Evolutionary conservation across 2,797 vertebrate species (phyloP).

Genomic region (Bucorvus abyssinicus): DNA sequence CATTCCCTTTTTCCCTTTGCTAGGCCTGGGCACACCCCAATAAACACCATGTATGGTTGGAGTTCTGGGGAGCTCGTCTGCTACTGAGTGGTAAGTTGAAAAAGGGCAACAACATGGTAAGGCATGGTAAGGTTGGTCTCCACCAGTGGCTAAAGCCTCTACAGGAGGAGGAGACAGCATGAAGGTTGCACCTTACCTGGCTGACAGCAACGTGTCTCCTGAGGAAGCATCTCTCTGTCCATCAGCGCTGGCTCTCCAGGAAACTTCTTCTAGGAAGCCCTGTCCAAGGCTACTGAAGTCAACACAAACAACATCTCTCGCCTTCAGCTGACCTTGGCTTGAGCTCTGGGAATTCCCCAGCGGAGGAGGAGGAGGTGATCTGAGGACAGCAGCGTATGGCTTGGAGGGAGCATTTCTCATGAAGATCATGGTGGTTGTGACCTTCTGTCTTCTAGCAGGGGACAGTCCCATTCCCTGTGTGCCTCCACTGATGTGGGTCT

Average conservation of each 20-base stretch:
- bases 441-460: neutral
- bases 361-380: neutral
- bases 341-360: neutral
- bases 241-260: neutral
- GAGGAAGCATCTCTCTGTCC: neutral
- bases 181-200: neutral
- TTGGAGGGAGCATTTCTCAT: fast-evolving
- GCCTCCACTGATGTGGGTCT: neutral
- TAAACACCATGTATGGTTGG: fast-evolving
- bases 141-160: neutral
- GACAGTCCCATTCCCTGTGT: neutral
- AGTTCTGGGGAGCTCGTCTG: neutral
- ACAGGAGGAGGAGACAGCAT: neutral
- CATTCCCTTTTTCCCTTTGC: neutral
- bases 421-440: neutral
- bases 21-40: neutral
- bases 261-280: neutral
- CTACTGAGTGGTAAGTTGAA: neutral
- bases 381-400: fast-evolving
- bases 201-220: fast-evolving
- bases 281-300: neutral
- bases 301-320: neutral
- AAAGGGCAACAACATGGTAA: neutral
- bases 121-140: neutral
- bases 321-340: neutral